Conservation (phyloP, 2,797 vertebrate species). For the Catharus ustulatus region DNA sequence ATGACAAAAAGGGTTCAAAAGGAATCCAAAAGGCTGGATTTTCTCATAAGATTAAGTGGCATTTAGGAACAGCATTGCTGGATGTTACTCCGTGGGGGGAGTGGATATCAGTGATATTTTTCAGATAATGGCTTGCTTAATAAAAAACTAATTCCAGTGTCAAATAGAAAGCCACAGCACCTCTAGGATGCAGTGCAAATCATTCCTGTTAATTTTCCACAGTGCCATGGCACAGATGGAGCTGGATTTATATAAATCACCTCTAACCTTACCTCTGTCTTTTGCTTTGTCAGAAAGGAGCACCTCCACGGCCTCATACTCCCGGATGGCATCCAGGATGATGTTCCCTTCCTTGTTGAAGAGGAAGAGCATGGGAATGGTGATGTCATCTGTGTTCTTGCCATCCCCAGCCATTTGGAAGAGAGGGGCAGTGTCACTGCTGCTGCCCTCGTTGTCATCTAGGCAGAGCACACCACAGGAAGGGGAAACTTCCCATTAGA, state of each 20-base stretch:
- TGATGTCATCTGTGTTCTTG: slow-evolving; percentile 92
- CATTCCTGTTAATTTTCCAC: not conserved
- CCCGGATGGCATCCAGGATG: slow-evolving; percentile 90
- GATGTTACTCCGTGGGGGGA: not conserved
- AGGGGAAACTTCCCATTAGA: not conserved
- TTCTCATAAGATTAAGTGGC: not conserved
- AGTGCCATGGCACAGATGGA: not conserved
- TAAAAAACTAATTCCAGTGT: not conserved
- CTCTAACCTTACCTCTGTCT: slow-evolving; percentile 86
- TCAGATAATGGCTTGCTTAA: not conserved
- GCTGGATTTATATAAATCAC: not conserved
- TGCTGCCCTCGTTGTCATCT: slow-evolving; percentile 99
- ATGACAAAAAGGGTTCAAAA: not conserved
- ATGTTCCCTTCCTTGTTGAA: slow-evolving; percentile 98
- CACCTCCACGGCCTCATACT: slow-evolving; percentile 93
- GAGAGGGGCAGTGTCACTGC: slow-evolving; percentile 96
- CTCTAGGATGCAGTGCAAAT: not conserved
- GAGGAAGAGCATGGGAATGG: slow-evolving; percentile 93
- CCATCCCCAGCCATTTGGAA: slow-evolving; percentile 99
- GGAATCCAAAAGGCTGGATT: not conserved
- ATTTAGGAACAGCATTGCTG: not conserved
- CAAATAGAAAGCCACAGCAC: not conserved
- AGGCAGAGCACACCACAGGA: not conserved
- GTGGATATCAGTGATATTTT: not conserved
- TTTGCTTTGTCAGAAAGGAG: slow-evolving; percentile 96